Conservation (phyloP, 2,113 vertebrate species). For the Ctenomys sociabilis region DNA sequence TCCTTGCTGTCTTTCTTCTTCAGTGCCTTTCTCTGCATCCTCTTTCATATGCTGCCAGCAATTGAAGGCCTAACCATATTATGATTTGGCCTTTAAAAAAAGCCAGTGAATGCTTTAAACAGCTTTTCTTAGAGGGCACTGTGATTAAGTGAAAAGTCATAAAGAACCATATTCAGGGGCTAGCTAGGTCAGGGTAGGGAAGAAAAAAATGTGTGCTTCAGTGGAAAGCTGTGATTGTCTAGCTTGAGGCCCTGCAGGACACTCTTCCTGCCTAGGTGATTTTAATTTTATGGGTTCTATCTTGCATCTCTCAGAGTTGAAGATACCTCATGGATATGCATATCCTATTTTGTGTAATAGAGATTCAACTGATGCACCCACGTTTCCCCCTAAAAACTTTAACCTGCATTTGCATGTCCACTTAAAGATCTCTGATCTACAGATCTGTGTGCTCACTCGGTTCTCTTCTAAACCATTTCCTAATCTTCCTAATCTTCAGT, state of each 20-base stretch:
- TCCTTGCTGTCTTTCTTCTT: conserved; percentile 32
- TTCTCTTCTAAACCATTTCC: neutral
- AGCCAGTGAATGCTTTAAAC: neutral
- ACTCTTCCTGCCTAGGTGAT: neutral
- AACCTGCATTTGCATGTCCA: neutral
- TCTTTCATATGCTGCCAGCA: neutral
- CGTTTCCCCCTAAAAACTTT: neutral
- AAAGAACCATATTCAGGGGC: neutral
- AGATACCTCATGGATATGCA: neutral
- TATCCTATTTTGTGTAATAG: neutral
- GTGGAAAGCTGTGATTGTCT: neutral
- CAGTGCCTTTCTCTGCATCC: neutral
- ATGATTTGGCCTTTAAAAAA: neutral
- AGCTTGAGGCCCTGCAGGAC: neutral
- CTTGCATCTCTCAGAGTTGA: neutral
- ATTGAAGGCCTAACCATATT: neutral
- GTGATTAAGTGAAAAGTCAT: neutral
- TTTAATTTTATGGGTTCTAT: neutral
- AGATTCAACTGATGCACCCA: neutral
- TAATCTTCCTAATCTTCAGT: neutral
- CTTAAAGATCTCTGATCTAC: neutral
- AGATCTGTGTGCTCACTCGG: neutral
- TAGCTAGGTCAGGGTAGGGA: neutral
- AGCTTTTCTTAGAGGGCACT: neutral
- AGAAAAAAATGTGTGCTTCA: neutral